Evolutionary conservation across 2,113 vertebrate genomes (phyloP).

Genomic region (Gorilla gorilla): DNA sequence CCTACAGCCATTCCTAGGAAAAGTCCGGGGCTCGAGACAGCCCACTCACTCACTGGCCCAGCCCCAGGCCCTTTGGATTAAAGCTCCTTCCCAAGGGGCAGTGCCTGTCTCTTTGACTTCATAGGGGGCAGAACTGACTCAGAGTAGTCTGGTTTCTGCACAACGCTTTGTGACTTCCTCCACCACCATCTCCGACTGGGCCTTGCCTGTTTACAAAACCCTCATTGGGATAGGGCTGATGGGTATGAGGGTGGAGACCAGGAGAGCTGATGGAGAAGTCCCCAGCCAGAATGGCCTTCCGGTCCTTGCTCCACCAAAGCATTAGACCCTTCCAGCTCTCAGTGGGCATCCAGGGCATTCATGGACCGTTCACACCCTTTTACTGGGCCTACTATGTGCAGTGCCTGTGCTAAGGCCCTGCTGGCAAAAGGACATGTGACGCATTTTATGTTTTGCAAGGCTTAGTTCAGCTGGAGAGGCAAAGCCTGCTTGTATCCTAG

Average conservation of each 20-base stretch:
- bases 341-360: not conserved
- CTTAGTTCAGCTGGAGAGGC: not conserved
- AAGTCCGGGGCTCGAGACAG: not conserved
- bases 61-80: not conserved
- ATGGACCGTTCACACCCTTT: not conserved
- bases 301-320: not conserved
- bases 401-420: not conserved
- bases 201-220: constrained; percentile 39
- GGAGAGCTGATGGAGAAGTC: not conserved
- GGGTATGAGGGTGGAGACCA: not conserved
- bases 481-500: constrained; percentile 20
- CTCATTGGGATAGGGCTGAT: not conserved
- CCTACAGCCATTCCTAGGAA: not conserved
- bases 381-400: not conserved
- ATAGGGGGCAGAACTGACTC: not conserved
- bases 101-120: not conserved
- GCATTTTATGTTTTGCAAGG: constrained; percentile 3
- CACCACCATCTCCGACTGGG: not conserved
- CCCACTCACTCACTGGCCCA: not conserved
- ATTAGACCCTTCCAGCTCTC: not conserved
- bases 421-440: not conserved
- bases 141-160: not conserved
- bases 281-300: not conserved
- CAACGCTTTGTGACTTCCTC: not conserved
- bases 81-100: not conserved